A percentile compares a stretch with the other conserved stretches of the same genome.
Conservation (phyloP, 2,113 vertebrate genomes). For the Gymnorhina tibicen region DNA sequence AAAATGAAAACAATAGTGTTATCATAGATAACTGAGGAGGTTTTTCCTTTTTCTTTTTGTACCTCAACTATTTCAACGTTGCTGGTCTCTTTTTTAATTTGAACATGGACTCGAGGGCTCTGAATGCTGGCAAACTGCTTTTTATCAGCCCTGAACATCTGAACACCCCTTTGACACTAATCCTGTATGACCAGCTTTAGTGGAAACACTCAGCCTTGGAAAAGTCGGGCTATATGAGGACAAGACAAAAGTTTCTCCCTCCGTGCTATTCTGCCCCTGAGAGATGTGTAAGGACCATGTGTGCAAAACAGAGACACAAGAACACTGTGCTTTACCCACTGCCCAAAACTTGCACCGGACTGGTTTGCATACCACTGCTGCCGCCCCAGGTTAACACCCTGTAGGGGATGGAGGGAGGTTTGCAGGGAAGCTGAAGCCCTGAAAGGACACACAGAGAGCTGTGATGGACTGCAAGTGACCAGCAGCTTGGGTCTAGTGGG, state of each 20-base stretch:
- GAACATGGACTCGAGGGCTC: not conserved
- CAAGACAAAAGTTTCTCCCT: not conserved
- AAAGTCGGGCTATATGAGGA: slow-evolving; percentile 25
- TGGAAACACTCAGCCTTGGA: slow-evolving; percentile 38
- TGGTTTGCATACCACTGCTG: not conserved
- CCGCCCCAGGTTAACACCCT: accelerated
- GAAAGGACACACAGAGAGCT: not conserved
- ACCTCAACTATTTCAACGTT: slow-evolving; percentile 6
- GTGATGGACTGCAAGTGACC: not conserved
- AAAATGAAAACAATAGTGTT: slow-evolving; percentile 59
- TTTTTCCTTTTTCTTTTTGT: slow-evolving; percentile 48
- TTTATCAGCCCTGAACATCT: slow-evolving; percentile 62
- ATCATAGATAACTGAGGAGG: slow-evolving; percentile 46
- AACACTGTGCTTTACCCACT: not conserved
- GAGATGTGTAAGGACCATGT: accelerated
- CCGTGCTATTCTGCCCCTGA: not conserved
- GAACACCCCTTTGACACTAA: slow-evolving; percentile 38
- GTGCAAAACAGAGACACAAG: not conserved
- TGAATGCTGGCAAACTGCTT: not conserved
- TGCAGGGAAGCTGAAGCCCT: not conserved
- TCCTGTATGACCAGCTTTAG: slow-evolving; percentile 38
- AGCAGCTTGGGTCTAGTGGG: not conserved
- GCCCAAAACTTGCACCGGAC: not conserved
- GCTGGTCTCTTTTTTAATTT: not conserved
- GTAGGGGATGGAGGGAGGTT: not conserved